Evolutionary conservation across 2,888 invertebrate genomes (phyloP), one percentile per base, ranked within the genome.

Genomic region (Rhagophthalmus giganteus): DNA sequence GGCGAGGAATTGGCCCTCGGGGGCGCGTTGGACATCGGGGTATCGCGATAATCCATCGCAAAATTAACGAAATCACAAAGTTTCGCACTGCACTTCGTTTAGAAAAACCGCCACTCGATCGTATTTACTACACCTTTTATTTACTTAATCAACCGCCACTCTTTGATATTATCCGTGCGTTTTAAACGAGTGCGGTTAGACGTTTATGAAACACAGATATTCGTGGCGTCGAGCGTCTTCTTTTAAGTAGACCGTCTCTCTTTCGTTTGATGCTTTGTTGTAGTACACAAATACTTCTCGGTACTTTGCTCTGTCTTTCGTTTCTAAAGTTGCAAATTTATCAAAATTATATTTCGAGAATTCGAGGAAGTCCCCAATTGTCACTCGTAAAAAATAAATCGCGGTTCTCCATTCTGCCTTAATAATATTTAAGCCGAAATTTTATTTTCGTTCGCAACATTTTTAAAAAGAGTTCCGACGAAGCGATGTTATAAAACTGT

Each of bases 151-250:
- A n/a, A 34, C 11, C 16, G 9, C 10, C 6, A 20, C 24, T 24
- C 24, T 34, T 15, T 10, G 10, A 11, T 30, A 30, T 30, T 30
- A 30, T 2, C 9, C n/a, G n/a, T 9, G 26, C 31, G 27, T 34
- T 40, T 38, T 40, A 40, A 44, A 41, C 44, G 47, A 52, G 40
- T 51, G 47, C 41, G 52, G 32, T 48, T 39, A 46, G 41, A 49
- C 49, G 38, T 42, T 42, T 28, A 41, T 25, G 41, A 51, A 46
- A 55, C 40, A 51, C 46, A 46, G 37, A 50, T 39, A 38, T 40
- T 46, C 49, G 25, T 46, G 46, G 38, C 50, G 46, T 39, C 39
- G 32, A 41, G 53, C 56, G 56, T 54, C 56, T 45, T 56, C 56
- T 45, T 54, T 49, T 49, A 49, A 45, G 24, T 50, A 25, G 16